A percentile compares a stretch with the other conserved stretches of the same genome.
These are phyloP conservation scores for Sylvia borin DNA, from an alignment of 2,797 vertebrate species.

Conservation along the genomic window DNA sequence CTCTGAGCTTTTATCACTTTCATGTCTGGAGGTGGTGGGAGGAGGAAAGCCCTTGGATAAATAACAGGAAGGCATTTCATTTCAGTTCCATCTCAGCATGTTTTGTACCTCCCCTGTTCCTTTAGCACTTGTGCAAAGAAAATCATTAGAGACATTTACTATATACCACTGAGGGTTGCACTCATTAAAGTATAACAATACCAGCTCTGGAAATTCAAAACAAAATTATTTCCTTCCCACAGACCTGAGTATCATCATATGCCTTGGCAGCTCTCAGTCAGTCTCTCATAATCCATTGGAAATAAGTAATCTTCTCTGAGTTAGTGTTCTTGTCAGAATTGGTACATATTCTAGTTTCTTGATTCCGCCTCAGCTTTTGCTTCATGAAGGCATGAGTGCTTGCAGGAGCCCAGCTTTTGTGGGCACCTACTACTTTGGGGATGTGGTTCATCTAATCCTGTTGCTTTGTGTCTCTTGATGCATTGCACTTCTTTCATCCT, in stretches of 20 bases:
- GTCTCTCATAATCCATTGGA: background rate
- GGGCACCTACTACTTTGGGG: background rate
- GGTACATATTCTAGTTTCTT: background rate
- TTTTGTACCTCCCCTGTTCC: background rate
- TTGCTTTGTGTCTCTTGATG: background rate
- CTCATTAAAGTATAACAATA: background rate
- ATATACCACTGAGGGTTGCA: background rate
- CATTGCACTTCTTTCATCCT: background rate
- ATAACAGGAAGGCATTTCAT: slow-evolving; percentile 9
- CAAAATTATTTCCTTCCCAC: background rate
- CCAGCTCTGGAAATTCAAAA: background rate
- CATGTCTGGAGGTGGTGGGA: slow-evolving; percentile 30
- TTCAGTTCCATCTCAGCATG: slow-evolving; percentile 2
- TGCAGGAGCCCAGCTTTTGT: background rate
- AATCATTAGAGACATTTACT: background rate
- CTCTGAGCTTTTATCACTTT: slow-evolving; percentile 17
- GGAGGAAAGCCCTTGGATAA: slow-evolving; percentile 19
- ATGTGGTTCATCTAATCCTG: background rate
- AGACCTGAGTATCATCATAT: background rate
- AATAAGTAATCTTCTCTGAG: background rate
- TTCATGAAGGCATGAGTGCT: background rate
- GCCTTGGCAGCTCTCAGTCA: background rate
- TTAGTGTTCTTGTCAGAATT: background rate
- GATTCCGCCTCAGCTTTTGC: background rate
- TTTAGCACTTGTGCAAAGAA: background rate